Evolutionary conservation across 1,140 invertebrate species (phyloP), one percentile per base, ranked within the genome.

Genomic region (Polyergus mexicanus): DNA sequence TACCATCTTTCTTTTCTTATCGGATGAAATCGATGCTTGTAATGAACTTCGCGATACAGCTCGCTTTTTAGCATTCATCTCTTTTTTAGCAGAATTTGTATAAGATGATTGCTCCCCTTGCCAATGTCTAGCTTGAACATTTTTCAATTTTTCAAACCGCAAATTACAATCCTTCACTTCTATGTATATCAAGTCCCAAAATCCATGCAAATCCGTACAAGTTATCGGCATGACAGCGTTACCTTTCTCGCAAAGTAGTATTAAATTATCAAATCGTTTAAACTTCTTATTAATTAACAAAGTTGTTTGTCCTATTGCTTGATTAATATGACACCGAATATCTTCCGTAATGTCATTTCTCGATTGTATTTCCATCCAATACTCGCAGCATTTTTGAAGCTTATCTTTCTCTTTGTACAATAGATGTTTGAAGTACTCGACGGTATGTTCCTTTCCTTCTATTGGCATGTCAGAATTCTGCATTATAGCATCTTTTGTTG

Each of bases 121-220:
- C 96, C 96, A 97, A 80, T 95, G 92, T 28, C 95, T 95, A 0
- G 85, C 68, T 80, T 95, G 95, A 44, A 96, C 89, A 69, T 93
- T 91, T 6, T 94, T 89, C 25, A 97, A 91, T 68, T 95, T 95
- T 4, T 93, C 91, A 86, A 97, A 97, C 6, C 96, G 93, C 54
- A 93, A 93, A 75, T 96, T 92, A 16, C 96, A 94, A 88, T 97
- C 95, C 6, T 95, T 94, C 74, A 97, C 95, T 91, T 97, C 97
- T 81, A 96, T 96, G 65, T 96, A 96, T 11, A 97, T 95, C 96
- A 97, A 97, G 54, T 97, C 97, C 97, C 97, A 98, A 94, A 97
- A 98, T 3, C 97, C 97, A 92, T 97, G 96, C 0, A 98, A 94
- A 94, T 98, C 97, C 47, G 95, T 94, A 63, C 95, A 96, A 0